A percentile compares a stretch with the other conserved stretches of the same genome.
Evolutionary conservation across 2,888 invertebrate genomes (phyloP).

Genomic region (Rotaria magnacalcarata): DNA sequence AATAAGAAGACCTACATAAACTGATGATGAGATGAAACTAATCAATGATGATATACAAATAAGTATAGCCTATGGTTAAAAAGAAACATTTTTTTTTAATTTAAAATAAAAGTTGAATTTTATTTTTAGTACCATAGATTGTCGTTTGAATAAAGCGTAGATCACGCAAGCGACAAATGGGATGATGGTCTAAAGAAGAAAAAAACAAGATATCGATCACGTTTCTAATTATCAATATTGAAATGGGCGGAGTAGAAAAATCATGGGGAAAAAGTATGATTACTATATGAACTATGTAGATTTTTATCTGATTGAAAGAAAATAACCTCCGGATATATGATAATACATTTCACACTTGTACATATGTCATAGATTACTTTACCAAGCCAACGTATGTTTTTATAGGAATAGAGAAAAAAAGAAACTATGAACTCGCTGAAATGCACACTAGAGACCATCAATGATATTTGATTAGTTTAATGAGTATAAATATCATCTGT

Average conservation of each 20-base stretch:
- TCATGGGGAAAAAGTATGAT: neutral
- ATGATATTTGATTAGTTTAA: neutral
- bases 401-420: neutral
- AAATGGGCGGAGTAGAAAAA: neutral
- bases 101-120: too few species aligned
- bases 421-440: neutral
- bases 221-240: neutral
- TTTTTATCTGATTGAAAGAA: neutral
- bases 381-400: neutral
- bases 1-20: neutral
- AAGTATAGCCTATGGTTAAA: neutral
- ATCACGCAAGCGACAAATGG: neutral
- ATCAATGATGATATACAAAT: conserved; percentile 4
- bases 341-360: neutral
- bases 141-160: conserved; percentile 32
- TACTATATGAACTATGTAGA: neutral
- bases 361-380: neutral
- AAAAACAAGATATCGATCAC: neutral
- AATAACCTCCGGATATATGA: neutral
- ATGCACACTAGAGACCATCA: neutral
- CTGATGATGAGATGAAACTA: neutral
- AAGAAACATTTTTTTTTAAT: neutral
- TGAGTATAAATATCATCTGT: neutral
- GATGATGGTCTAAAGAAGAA: conserved; percentile 21
- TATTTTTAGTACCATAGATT: neutral